A percentile compares a stretch with the other conserved stretches of the same genome.
These are phyloP conservation scores for Isaurus tuberculatus DNA, from an alignment of 92 coral and sea anemone genomes.

Conservation along the genomic window DNA sequence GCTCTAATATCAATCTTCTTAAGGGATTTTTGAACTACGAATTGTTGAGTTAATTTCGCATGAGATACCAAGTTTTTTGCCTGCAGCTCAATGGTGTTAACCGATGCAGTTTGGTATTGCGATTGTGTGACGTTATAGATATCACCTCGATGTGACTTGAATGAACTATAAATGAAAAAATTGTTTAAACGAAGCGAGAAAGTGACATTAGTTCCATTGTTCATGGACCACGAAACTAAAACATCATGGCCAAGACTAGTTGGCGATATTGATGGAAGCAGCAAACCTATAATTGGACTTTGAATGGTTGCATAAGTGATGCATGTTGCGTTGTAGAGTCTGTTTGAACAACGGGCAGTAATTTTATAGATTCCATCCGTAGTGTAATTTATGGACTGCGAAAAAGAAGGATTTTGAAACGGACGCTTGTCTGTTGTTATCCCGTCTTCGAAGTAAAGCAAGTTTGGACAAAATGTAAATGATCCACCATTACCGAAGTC, in stretches of 20 bases:
- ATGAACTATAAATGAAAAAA: constrained; percentile 10
- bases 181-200: constrained; percentile 51
- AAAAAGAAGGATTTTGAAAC: not conserved
- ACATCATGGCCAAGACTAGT: constrained; percentile 50
- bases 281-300: constrained; percentile 62
- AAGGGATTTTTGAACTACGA: constrained; percentile 71
- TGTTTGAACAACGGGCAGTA: constrained; percentile 59
- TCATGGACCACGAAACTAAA: constrained; percentile 65
- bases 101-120: constrained; percentile 40
- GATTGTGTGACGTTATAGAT: not conserved
- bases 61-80: constrained; percentile 81
- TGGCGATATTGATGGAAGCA: constrained; percentile 39
- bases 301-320: constrained; percentile 49
- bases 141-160: constrained; percentile 62
- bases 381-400: not conserved
- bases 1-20: constrained; percentile 48
- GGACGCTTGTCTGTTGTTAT: constrained; percentile 49
- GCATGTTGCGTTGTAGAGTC: constrained; percentile 46
- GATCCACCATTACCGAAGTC: constrained; percentile 62
- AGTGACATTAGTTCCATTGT: constrained; percentile 84
- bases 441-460: constrained; percentile 62
- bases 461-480: constrained; percentile 52
- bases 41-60: constrained; percentile 12
- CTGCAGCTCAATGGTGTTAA: constrained; percentile 50
- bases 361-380: not conserved